Evolutionary conservation across 2,888 invertebrate species (phyloP).

Genomic region (Dorcus hopei): DNA sequence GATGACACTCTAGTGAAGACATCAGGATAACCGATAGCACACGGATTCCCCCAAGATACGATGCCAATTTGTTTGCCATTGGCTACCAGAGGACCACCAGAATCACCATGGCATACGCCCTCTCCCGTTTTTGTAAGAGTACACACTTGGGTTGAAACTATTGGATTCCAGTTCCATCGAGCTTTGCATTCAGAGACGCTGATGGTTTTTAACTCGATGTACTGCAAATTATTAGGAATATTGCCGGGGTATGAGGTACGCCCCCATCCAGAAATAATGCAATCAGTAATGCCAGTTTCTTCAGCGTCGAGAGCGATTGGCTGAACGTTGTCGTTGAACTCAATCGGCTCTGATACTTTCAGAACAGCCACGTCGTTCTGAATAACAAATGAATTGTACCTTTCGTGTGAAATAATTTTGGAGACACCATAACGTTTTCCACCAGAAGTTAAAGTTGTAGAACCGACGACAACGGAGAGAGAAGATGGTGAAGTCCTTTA

Average conservation of each 20-base stretch:
- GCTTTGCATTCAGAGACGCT: not conserved
- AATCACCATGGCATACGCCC: constrained; percentile 57
- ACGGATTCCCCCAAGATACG: constrained; percentile 54
- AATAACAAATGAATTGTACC: not conserved
- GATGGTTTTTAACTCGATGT: not conserved
- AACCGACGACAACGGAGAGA: not conserved
- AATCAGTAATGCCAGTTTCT: not conserved
- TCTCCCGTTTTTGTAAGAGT: constrained; percentile 45
- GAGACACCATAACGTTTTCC: not conserved
- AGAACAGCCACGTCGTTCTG: constrained; percentile 2
- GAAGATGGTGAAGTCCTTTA: constrained; percentile 1
- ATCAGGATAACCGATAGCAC: constrained; percentile 3
- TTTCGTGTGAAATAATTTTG: constrained; percentile 1
- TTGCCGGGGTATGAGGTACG: not conserved
- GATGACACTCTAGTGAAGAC: constrained; percentile 5
- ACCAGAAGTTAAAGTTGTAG: not conserved
- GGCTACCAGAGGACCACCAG: constrained; percentile 53
- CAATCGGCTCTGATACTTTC: constrained; percentile 1
- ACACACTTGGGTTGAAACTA: constrained; percentile 4
- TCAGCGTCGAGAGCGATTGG: constrained; percentile 2
- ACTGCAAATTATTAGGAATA: constrained; percentile 2
- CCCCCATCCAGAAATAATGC: constrained; percentile 4
- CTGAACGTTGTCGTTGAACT: not conserved
- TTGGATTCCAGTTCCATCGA: not conserved
- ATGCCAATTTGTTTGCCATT: constrained; percentile 44